Evolutionary conservation across 2,113 vertebrate species (phyloP), one percentile per base, ranked within the genome.

Genomic region (Tretioscincus oriximinensis): DNA sequence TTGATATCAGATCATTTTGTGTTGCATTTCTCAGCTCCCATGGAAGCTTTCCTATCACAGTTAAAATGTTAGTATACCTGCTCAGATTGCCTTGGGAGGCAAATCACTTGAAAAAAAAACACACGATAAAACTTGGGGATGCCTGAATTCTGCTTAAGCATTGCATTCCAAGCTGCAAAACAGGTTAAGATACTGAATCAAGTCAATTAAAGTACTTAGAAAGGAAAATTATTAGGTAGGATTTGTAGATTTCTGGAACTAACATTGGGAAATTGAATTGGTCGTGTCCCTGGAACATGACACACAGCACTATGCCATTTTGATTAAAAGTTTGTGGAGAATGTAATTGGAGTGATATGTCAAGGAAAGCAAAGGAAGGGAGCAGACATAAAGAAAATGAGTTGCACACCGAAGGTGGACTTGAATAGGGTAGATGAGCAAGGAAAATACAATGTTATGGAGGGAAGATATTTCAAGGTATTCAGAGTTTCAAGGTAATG

Each of bases 391-490:
- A 20, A 68, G 3, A 2, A 54, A 65, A n/a, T n/a, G 73, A 81
- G 49, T 16, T 82, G 3, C 1, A 83, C 41, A 11, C 18, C 21
- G 9, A n/a, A 26, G 47, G 0, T 75, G 12, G 68, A 86, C 63
- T 8, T n/a, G 18, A 0, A 0, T 65, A 73, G 29, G 21, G 11
- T 7, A 70, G 21, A 49, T 45, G 1, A 0, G 12, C 5, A 49
- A 12, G 4, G 31, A 31, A 60, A 12, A 65, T 14, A 58, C 26
- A 76, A 70, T 70, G 68, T 70, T n/a, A 49, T 20, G n/a, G 35
- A n/a, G 26, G 9, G 20, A 54, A 28, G 0, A 0, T 0, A 9
- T 3, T 9, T 2, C 1, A 20, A 61, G 49, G 61, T 67, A 11
- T 54, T 76, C 51, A 1, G 0, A 2, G 20, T 6, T 31, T 41